Evolutionary conservation across 2,888 invertebrate genomes (phyloP).

Genomic region (Cryptocephalus moraei): DNA sequence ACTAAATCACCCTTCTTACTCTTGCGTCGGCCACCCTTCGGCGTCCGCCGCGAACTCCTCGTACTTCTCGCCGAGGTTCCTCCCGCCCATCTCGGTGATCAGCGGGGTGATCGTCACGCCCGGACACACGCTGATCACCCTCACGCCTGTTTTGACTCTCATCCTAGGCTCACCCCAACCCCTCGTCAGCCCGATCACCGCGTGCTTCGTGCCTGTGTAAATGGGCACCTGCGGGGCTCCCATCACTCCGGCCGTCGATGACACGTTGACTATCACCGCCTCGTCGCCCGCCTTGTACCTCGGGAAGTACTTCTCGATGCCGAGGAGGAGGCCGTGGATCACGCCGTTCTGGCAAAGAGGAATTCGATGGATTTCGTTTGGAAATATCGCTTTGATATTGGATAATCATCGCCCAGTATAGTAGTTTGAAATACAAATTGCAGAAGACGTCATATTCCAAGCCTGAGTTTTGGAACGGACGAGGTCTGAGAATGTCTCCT

Average conservation of each 20-base stretch:
- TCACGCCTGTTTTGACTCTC: conserved; percentile 38
- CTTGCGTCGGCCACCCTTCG: conserved; percentile 7
- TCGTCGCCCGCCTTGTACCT: conserved; percentile 16
- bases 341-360: conserved; percentile 16
- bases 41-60: conserved; percentile 5
- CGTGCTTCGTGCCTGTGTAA: conserved; percentile 18
- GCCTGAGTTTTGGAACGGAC: too few species aligned
- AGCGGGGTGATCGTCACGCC: conserved; percentile 40
- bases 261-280: conserved; percentile 17
- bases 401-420: too few species aligned
- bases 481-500: too few species aligned
- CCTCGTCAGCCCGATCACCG: conserved; percentile 14
- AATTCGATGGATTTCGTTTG: too few species aligned
- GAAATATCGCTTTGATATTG: too few species aligned
- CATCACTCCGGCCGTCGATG: conserved; percentile 13
- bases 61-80: conserved; percentile 13
- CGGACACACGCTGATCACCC: conserved; percentile 43
- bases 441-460: too few species aligned
- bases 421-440: too few species aligned
- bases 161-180: conserved; percentile 13
- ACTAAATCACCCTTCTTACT: conserved; percentile 9
- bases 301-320: conserved; percentile 15
- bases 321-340: conserved; percentile 17
- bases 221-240: conserved; percentile 11
- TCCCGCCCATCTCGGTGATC: conserved; percentile 17